These are phyloP conservation scores for Tethya wilhelma DNA, from an alignment of 37 sponge, comb jelly and placozoan genomes.

Conservation along the genomic window DNA sequence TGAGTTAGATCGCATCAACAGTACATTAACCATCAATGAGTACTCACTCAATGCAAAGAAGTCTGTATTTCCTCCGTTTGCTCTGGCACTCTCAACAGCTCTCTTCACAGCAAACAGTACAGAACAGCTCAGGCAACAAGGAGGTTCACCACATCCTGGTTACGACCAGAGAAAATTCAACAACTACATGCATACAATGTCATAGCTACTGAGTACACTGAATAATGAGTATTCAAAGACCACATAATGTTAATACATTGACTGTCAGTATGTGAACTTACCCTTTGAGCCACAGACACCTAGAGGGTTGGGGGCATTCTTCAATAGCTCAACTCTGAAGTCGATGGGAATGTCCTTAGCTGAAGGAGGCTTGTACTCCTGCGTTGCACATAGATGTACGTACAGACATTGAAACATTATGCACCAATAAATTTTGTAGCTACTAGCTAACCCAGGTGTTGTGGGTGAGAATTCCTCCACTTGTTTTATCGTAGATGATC, in stretches of 20 bases:
- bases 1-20: too few species aligned
- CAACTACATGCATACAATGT: too few species aligned
- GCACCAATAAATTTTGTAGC: neutral
- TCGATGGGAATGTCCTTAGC: slow-evolving; percentile 79
- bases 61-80: slow-evolving; percentile 27
- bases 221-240: too few species aligned
- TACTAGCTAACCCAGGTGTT: slow-evolving; percentile 80
- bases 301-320: slow-evolving; percentile 83
- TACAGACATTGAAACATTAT: neutral
- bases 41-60: neutral
- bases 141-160: slow-evolving; percentile 94
- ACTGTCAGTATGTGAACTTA: neutral
- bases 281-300: slow-evolving; percentile 80
- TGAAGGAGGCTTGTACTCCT: slow-evolving; percentile 88
- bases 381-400: neutral
- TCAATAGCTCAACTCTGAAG: slow-evolving; percentile 71
- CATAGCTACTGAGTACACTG: too few species aligned
- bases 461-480: slow-evolving; percentile 71
- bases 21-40: too few species aligned
- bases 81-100: slow-evolving; percentile 64
- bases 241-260: too few species aligned
- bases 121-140: slow-evolving; percentile 54
- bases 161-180: too few species aligned
- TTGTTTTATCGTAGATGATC: slow-evolving; percentile 51
- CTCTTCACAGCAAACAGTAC: slow-evolving; percentile 70